Evolutionary conservation across 1,140 invertebrate species (phyloP).

Genomic region (Platyscapa corneri): DNA sequence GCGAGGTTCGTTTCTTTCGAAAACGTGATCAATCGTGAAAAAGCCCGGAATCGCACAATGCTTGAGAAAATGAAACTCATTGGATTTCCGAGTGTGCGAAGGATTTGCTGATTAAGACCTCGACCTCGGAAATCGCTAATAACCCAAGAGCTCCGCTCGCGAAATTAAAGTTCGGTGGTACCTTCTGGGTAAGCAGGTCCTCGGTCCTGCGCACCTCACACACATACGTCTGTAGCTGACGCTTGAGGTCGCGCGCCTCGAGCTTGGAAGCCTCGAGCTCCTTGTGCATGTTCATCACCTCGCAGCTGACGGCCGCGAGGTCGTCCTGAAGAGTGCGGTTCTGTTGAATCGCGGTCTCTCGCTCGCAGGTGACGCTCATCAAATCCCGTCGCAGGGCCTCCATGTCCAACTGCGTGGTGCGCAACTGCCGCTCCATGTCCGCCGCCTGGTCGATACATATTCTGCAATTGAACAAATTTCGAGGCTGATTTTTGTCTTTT

Average conservation of each 20-base stretch:
- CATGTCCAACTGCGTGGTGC: slow-evolving; percentile 75
- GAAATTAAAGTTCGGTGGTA: slow-evolving; percentile 51
- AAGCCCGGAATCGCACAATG: no score
- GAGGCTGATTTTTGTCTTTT: no score
- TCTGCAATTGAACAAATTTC: slow-evolving; percentile 51
- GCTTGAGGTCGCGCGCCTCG: slow-evolving; percentile 81
- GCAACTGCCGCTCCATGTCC: slow-evolving; percentile 65
- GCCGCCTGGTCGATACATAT: slow-evolving; percentile 65
- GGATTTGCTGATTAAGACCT: no score
- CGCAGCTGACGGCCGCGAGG: slow-evolving; percentile 74
- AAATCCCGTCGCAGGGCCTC: slow-evolving; percentile 76
- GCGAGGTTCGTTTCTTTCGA: no score
- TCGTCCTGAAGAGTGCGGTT: slow-evolving; percentile 81
- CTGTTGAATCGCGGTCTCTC: slow-evolving; percentile 76
- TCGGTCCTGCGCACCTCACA: slow-evolving; percentile 81
- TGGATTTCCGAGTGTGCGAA: no score
- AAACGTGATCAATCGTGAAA: no score
- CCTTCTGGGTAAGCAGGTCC: slow-evolving; percentile 80
- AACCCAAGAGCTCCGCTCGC: no score
- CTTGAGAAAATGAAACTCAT: no score
- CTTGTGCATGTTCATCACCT: slow-evolving; percentile 73
- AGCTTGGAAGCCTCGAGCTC: slow-evolving; percentile 78
- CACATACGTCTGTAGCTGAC: slow-evolving; percentile 83
- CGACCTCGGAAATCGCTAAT: no score
- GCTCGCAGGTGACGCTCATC: slow-evolving; percentile 73